Evolutionary conservation across 1,140 invertebrate genomes (phyloP), one percentile per base, ranked within the genome.

Genomic region (Drosophila paulistorum): DNA sequence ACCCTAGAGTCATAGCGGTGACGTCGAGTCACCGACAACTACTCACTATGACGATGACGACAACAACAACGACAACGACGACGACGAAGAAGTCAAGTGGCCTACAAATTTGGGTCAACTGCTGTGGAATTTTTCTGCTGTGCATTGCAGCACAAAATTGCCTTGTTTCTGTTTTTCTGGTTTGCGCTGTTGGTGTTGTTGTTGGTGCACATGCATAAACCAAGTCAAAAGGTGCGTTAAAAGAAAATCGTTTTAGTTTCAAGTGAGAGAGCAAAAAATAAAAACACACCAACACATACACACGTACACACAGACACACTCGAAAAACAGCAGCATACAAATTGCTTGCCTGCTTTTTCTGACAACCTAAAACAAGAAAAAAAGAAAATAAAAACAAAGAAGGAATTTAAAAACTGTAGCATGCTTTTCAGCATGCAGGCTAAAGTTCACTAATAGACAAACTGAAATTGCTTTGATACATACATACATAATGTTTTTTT

Each of bases 171-270:
- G 20, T 26, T 39, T 51, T 37, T 37, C 59, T 41, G 58, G 45
- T 51, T 48, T 65, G 17, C 35, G 33, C 13, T 14, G 20, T 33
- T 85, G 75, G 71, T 81, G 66, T 60, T 54, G 35, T 26, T 39
- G 41, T 37, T 37, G 51, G 41, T 63, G 58, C 41, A 75, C 57
- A 41, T 48, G 42, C 60, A 63, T 71, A 77, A 65, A 77, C 45
- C 66, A 65, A 74, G 70, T 70, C 70, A 68, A 77, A 80, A 76
- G 68, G 65, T 69, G 85, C 79, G 75, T 77, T 77, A 71, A 77
- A 89, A 70, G 79, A 69, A 87, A 87, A 89, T 87, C 79, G 83
- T 87, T 87, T 87, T 79, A 79, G 77, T 68, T 89, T 66, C 83
- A 77, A 83, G 80, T 89, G 84, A 85, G 68, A 85, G 74, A 57